These are phyloP conservation scores for Elachura formosa DNA, from an alignment of 2,113 vertebrate species.

Conservation along the genomic window DNA sequence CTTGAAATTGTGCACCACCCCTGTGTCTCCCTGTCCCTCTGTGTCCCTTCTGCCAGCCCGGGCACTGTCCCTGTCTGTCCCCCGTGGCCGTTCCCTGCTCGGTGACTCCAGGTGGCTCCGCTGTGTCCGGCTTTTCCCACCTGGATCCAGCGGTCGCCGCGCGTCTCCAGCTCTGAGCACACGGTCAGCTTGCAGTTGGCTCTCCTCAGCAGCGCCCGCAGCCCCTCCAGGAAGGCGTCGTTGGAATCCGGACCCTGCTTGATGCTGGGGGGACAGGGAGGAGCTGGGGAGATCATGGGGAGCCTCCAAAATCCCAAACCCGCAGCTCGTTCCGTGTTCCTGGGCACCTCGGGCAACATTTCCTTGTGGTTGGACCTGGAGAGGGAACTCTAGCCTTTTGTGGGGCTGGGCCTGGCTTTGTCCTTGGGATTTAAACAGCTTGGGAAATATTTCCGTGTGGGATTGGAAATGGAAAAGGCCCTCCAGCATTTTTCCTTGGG, in stretches of 20 bases:
- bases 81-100: too few relatives aligned
- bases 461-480: too few relatives aligned
- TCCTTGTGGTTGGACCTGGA: not conserved
- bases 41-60: too few relatives aligned
- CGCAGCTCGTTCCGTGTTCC: not conserved
- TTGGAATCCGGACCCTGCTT: conserved; percentile 57
- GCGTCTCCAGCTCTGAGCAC: conserved; percentile 69
- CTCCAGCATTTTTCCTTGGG: not conserved
- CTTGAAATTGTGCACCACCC: too few relatives aligned
- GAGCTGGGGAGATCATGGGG: fast-evolving
- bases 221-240: conserved; percentile 73
- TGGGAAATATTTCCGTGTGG: too few relatives aligned
- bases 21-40: too few relatives aligned
- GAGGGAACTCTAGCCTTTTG: not conserved
- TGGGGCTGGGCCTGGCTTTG: too few relatives aligned
- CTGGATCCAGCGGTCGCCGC: conserved; percentile 94
- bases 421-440: too few relatives aligned
- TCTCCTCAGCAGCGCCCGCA: conserved; percentile 64
- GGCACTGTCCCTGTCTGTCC: too few relatives aligned
- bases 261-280: conserved; percentile 55
- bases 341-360: not conserved
- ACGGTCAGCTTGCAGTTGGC: conserved; percentile 75
- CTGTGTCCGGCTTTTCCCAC: too few relatives aligned
- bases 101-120: too few relatives aligned
- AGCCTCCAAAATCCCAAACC: fast-evolving